Conservation (phyloP, 1,140 invertebrate species). For the Papilio xuthus region DNA sequence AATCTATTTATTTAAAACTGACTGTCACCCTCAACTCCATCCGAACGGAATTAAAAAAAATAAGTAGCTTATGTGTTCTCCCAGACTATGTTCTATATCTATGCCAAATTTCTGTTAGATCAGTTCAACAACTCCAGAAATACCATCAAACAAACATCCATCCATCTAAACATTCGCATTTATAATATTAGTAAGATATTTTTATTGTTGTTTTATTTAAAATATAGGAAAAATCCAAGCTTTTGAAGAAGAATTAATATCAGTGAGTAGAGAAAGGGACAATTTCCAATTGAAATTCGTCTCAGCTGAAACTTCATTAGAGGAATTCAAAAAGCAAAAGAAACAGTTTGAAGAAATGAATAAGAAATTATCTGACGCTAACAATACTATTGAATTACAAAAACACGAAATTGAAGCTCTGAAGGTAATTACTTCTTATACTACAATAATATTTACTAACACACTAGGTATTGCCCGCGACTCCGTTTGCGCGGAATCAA, state of each 20-base stretch:
- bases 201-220: neutral
- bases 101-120: no score
- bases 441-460: neutral
- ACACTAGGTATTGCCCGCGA: no score
- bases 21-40: no score
- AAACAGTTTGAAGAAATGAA: conserved; percentile 69
- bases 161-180: no score
- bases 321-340: conserved; percentile 69
- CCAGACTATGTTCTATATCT: no score
- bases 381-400: conserved; percentile 70
- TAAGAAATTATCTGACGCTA: conserved; percentile 65
- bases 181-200: no score
- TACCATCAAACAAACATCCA: no score
- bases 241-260: conserved; percentile 76
- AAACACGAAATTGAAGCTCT: conserved; percentile 72
- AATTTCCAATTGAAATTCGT: conserved; percentile 75
- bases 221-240: conserved; percentile 70
- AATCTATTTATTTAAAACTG: no score
- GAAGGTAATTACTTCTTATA: conserved; percentile 58
- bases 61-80: no score
- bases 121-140: no score
- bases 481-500: no score
- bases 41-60: no score
- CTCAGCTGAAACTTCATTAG: conserved; percentile 66
- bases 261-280: conserved; percentile 70